Evolutionary conservation across 2,113 vertebrate genomes (phyloP).

Genomic region (Eira barbara): DNA sequence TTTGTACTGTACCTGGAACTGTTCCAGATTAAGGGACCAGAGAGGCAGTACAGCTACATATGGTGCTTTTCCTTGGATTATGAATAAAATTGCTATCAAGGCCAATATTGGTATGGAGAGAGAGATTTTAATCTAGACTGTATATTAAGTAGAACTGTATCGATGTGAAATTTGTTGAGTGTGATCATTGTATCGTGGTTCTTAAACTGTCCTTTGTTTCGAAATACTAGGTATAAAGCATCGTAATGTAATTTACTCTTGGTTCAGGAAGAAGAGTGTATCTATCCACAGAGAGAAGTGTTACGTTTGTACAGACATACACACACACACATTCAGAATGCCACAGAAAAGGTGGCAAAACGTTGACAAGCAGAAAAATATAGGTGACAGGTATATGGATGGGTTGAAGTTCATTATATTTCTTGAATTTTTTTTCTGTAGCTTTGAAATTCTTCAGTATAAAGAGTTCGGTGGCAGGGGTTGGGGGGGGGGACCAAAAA

Average conservation of each 20-base stretch:
- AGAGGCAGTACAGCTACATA: not conserved
- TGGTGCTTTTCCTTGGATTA: not conserved
- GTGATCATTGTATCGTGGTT: not conserved
- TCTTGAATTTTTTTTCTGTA: not conserved
- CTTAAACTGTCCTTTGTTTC: not conserved
- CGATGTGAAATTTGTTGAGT: not conserved
- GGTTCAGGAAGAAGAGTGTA: not conserved
- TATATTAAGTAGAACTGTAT: not conserved
- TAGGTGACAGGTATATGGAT: not conserved
- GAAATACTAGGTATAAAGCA: not conserved
- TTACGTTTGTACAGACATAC: too few relatives aligned
- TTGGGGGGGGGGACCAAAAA: not conserved
- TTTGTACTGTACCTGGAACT: not conserved
- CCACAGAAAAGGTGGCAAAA: not conserved
- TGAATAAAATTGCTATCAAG: not conserved
- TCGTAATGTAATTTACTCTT: not conserved
- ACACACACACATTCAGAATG: too few relatives aligned
- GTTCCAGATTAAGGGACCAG: not conserved
- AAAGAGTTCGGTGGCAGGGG: not conserved
- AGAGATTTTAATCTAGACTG: not conserved
- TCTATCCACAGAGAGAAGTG: not conserved
- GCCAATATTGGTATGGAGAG: not conserved
- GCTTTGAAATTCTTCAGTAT: slow-evolving; percentile 12
- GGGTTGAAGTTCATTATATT: not conserved
- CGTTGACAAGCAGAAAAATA: not conserved